Base-by-base conservation (phyloP, 2,888 invertebrate genomes). In the Stictocephala bisonia region DNA sequence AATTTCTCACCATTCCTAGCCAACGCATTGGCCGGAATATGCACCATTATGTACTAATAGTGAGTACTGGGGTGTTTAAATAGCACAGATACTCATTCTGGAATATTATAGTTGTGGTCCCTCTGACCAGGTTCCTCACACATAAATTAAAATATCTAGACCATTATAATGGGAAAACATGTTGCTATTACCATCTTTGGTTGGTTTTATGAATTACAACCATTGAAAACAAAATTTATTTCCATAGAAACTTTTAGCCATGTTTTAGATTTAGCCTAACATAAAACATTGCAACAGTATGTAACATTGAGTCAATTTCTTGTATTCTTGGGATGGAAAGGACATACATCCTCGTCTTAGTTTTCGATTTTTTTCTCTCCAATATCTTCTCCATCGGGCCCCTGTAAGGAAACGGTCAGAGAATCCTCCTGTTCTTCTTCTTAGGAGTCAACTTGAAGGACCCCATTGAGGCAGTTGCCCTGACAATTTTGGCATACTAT, bases 391-490 rank as follows among this genome's bases (percentile, higher is more conserved):
- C 13, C 53, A 24, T 53, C 13, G 27, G 48, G 15, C 48, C 18
- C 48, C 48, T 48, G 29, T 56, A 56, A 18, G 31, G 31, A 56
- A 56, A 56, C 31, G 3, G 56, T 31, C 29, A 29, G 3, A 31
- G 3, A 29, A 56, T 56, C 27, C 56, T 56, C 56, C 31, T 11
- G 31, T 56, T 56, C 56, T 56, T 56, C 56, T 56, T 56, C 31
- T 56, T 56, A 4, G 31, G 31, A 56, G 56, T 56, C 18, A 53
- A 53, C 53, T 53, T 24, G 26, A 53, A 15, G 27, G 3, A 51
- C 27, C n/a, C n/a, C n/a, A n/a, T n/a, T n/a, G 53, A 22, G 31
- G 40, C 56, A 70, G 51, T 56, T 53, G 22, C 66, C 66, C 24
- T 44, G 24, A 41, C 41, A 66, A 66, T 66, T 66, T 11, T 24